Evolutionary conservation across 2,888 invertebrate species (phyloP), one percentile per base, ranked within the genome.

Genomic region (Drosophila paranaensis): DNA sequence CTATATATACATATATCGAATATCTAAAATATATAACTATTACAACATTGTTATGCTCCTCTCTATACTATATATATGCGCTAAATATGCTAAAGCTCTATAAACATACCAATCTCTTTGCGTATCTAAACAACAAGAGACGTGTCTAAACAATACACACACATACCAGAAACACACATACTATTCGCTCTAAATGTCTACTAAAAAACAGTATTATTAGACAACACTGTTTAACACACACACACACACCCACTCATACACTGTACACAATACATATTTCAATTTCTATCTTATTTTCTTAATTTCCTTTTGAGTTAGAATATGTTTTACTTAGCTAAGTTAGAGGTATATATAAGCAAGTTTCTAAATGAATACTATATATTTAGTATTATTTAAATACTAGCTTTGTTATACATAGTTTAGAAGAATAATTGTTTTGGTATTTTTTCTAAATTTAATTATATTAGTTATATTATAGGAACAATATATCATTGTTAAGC

Each of bases 401-500:
- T 45, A 57, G 33, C 5, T 25, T 33, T 50, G 42, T 35, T 33
- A 68, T 40, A 55, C 35, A 6, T 61, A 43, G 50, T 3, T 6
- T 50, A 50, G 60, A 39, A 16, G 13, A 25, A 35, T 51, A 51
- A 54, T 46, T 46, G 3, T 8, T 20, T 25, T 40, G n/a, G 25
- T 45, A 25, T 25, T 33, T 6, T n/a, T 37, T n/a, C 30, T 30
- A 20, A 3, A 33, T 16, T 30, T 20, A 39, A 33, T 10, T 39
- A 57, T 35, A 20, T 27, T 43, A 48, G 16, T 11, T 37, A 10
- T 20, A 39, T 30, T 16, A 6, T 16, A 42, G 16, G 60, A 60
- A 27, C 6, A 2, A 33, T 71, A 57, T 68, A 53, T 33, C 62
- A 75, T 66, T 72, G 77, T 73, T 76, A 88, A 81, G 85, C 85